Evolutionary conservation across 2,113 vertebrate species (phyloP).

Genomic region (Callospermophilus lateralis): DNA sequence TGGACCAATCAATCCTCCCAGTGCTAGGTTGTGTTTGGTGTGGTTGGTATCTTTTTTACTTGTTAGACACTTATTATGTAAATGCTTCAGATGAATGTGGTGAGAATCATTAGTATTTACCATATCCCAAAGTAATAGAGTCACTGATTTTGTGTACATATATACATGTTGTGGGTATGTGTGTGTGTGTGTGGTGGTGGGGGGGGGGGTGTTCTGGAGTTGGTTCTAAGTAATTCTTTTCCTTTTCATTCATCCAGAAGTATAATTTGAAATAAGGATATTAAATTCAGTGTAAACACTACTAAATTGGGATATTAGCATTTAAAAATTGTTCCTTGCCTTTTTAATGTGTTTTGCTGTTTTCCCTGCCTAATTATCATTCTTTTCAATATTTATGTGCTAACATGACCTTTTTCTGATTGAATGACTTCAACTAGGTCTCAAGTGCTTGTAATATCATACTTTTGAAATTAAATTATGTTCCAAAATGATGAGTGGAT

Average conservation of each 20-base stretch:
- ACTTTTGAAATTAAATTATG: constrained; percentile 86
- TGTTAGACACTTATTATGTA: constrained; percentile 56
- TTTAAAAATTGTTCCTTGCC: constrained; percentile 85
- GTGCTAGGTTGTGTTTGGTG: background rate
- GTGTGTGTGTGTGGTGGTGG: background rate
- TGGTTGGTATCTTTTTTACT: background rate
- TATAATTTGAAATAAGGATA: constrained; percentile 80
- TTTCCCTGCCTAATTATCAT: constrained; percentile 86
- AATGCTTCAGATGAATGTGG: constrained; percentile 47
- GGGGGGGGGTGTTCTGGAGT: background rate
- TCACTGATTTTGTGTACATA: background rate
- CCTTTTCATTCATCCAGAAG: constrained; percentile 71
- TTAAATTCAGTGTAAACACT: constrained; percentile 82
- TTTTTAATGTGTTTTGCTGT: constrained; percentile 86
- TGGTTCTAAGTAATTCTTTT: constrained; percentile 37
- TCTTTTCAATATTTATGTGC: constrained; percentile 88
- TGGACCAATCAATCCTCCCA: background rate
- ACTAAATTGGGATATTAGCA: constrained; percentile 85
- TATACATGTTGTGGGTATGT: accelerated
- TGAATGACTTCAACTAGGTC: constrained; percentile 83
- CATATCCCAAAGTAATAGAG: constrained; percentile 51
- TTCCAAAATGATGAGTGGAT: constrained; percentile 61
- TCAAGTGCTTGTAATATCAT: constrained; percentile 80
- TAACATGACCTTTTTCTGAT: constrained; percentile 88
- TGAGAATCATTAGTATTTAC: constrained; percentile 31